Evolutionary conservation across 92 coral and sea anemone genomes (phyloP).

Genomic region (Epizoanthus fatuus): DNA sequence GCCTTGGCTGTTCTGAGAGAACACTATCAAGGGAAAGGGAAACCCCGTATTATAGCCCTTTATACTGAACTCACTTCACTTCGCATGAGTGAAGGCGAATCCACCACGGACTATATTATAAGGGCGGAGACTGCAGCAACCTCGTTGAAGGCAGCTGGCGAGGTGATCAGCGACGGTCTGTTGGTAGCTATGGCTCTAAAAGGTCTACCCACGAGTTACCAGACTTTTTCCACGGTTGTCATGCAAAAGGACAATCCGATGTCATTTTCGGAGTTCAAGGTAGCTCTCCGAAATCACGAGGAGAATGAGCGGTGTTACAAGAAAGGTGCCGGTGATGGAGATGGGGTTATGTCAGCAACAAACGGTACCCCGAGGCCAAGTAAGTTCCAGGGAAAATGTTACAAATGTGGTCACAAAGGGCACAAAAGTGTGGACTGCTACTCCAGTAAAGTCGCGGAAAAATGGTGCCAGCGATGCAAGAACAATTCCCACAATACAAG

Average conservation of each 20-base stretch:
- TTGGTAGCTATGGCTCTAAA: conserved; percentile 28
- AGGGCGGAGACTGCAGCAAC: conserved; percentile 16
- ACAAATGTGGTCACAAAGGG: neutral
- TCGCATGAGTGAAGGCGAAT: neutral
- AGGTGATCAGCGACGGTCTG: conserved; percentile 40
- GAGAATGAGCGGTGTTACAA: conserved; percentile 4
- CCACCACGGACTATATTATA: conserved; percentile 16
- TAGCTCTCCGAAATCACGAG: conserved; percentile 28
- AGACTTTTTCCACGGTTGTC: neutral
- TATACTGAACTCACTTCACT: conserved; percentile 44
- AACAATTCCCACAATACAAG: neutral
- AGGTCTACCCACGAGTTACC: conserved; percentile 7
- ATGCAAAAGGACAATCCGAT: neutral
- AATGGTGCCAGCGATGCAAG: conserved; percentile 19
- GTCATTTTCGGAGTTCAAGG: neutral
- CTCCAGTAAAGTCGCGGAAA: conserved; percentile 9
- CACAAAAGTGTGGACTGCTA: conserved; percentile 26
- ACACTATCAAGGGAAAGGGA: conserved; percentile 32
- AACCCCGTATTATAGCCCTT: conserved; percentile 25
- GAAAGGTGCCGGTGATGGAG: neutral
- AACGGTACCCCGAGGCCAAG: neutral
- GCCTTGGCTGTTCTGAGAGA: neutral
- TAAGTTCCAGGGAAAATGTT: conserved; percentile 36
- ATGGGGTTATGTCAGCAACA: neutral
- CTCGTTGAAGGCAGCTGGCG: neutral